These are phyloP conservation scores for Ceratosolen solmsi DNA, from an alignment of 1,140 invertebrate genomes.

Conservation along the genomic window DNA sequence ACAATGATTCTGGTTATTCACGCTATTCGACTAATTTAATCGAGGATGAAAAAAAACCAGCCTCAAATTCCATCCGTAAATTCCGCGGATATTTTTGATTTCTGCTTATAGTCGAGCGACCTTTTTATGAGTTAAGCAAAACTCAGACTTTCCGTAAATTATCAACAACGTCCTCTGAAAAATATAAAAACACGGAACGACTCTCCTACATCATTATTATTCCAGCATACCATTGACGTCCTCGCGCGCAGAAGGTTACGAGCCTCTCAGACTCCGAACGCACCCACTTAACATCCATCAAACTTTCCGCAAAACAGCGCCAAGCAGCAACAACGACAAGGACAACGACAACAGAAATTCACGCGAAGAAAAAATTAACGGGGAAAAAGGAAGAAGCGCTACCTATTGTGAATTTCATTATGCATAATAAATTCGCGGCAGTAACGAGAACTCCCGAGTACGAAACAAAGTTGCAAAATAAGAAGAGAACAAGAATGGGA, in stretches of 20 bases:
- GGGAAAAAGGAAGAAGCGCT: not conserved
- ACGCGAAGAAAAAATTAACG: not conserved
- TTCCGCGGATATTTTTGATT: not conserved
- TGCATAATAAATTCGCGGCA: slow-evolving; percentile 16
- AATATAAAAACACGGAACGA: not conserved
- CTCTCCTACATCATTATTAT: not conserved
- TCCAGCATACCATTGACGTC: not conserved
- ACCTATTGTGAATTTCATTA: slow-evolving; percentile 24
- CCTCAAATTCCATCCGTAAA: not conserved
- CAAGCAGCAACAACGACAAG: not conserved
- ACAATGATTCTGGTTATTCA: not conserved
- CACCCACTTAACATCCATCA: slow-evolving; percentile 1
- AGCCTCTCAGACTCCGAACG: not conserved
- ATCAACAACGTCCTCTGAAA: not conserved
- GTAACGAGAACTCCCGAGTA: not conserved
- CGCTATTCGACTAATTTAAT: not conserved
- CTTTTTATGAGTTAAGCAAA: not conserved
- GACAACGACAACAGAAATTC: not conserved
- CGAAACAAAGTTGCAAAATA: not conserved
- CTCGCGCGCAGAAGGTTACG: not conserved
- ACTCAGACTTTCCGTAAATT: not conserved
- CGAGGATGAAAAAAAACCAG: not conserved
- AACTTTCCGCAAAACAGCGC: not conserved
- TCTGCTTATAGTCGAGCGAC: not conserved
- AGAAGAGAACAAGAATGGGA: not conserved